These are phyloP conservation scores for Triplophysa dalaica DNA, from an alignment of 2,113 vertebrate genomes.

Conservation along the genomic window DNA sequence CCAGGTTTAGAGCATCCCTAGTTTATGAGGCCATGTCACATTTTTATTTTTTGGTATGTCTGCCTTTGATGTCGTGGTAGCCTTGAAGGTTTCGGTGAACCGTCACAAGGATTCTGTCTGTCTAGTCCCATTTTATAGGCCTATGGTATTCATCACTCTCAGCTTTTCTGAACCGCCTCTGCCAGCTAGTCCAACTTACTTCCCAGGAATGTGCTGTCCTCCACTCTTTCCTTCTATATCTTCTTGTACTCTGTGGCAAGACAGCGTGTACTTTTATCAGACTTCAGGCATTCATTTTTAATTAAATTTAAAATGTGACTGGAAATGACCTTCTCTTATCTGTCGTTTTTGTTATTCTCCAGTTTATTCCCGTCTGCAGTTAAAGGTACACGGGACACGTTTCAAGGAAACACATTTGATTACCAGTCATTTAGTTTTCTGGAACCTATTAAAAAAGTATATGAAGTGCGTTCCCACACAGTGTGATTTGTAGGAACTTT, in stretches of 20 bases:
- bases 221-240: constrained; percentile 29
- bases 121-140: constrained; percentile 22
- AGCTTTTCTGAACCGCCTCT: constrained; percentile 33
- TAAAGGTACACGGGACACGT: constrained; percentile 49
- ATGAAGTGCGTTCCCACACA: constrained; percentile 68
- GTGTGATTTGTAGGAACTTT: constrained; percentile 74
- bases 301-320: constrained; percentile 43
- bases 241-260: constrained; percentile 39
- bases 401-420: constrained; percentile 53
- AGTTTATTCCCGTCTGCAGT: constrained; percentile 46
- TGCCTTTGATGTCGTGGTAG: background rate
- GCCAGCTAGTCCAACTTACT: constrained; percentile 46
- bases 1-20: constrained; percentile 5
- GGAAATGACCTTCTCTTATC: constrained; percentile 52
- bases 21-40: constrained; percentile 11
- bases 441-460: constrained; percentile 71
- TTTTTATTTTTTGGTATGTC: background rate
- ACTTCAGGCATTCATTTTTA: constrained; percentile 28
- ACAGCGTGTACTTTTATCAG: constrained; percentile 32
- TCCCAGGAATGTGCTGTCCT: constrained; percentile 49
- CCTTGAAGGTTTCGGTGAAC: constrained; percentile 20
- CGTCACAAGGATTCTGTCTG: background rate
- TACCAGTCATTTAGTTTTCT: constrained; percentile 61
- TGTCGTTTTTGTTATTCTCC: constrained; percentile 40
- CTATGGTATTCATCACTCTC: constrained; percentile 47